These are phyloP conservation scores for Alca torda DNA, from an alignment of 2,797 vertebrate genomes.

Conservation along the genomic window DNA sequence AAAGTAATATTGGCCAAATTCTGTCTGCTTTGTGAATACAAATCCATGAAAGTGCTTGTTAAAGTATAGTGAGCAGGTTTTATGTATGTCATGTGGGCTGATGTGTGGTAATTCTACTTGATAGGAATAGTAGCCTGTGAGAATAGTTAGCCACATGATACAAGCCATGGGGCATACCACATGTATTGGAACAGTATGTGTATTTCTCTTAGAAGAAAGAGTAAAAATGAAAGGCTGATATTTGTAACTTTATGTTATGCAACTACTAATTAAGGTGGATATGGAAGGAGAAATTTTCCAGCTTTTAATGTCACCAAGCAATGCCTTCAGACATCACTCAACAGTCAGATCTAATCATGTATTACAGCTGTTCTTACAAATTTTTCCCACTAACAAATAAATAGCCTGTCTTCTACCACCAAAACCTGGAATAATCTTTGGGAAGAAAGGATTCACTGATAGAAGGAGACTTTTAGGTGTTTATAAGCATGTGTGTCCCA, in stretches of 20 bases:
- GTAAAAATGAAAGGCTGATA: neutral
- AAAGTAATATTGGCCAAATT: neutral
- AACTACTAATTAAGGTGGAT: neutral
- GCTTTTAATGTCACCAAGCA: slow-evolving; percentile 16
- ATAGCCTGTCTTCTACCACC: neutral
- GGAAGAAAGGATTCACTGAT: neutral
- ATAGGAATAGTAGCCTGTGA: neutral
- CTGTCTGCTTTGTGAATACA: neutral
- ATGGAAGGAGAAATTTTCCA: neutral
- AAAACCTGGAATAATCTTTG: neutral
- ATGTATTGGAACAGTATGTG: neutral
- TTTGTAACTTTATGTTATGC: neutral
- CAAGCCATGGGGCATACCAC: neutral
- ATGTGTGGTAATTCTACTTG: neutral
- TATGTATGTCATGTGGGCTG: neutral
- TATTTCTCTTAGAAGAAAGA: neutral
- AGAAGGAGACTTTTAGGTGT: neutral
- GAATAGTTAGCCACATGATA: neutral
- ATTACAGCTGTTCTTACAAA: neutral
- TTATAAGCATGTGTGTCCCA: neutral
- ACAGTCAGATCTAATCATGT: neutral
- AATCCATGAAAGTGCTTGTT: neutral
- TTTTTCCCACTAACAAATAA: neutral
- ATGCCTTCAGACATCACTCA: slow-evolving; percentile 39
- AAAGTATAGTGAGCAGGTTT: neutral